Base-by-base conservation (phyloP, 64 coral and sea anemone genomes). In the Platygyra sinensis region DNA sequence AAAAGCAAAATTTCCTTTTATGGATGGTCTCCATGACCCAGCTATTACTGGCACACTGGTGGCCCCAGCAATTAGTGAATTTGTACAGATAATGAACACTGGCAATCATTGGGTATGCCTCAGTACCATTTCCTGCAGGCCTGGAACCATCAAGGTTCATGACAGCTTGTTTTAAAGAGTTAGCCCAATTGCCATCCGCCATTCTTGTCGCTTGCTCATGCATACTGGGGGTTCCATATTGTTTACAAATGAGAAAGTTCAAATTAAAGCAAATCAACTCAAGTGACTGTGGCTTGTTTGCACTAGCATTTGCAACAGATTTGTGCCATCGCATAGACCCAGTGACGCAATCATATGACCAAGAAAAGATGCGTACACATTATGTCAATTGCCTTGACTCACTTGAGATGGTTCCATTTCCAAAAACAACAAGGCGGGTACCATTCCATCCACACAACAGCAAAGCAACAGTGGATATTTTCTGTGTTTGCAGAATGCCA, bases 231-330 rank as follows among this genome's bases (percentile, higher is more conserved):
- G 75, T 72, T 79, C 85, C 55, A n/a, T 93, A 67, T 78, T 73
- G 4, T 93, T 93, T 87, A 33, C 78, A 52, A 93, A 93, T 88
- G 85, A 88, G 30, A 89, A 89, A 62, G 75, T 90, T 25, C 93
- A 95, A n/a, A n/a, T n/a, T n/a, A 86, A 75, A 61, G 69, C 94
- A 95, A 82, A 18, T 29, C 39, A 63, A 42, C 67, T 19, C 29
- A 18, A 85, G 67, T 80, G 94, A 95, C 82, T 88, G 89, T 95
- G 94, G 89, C 19, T 52, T 94, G 24, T 90, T 90, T 89, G 80
- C 87, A 16, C 69, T 86, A 15, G 87, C 92, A 65, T 87, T 91
- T 90, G 93, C 93, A 5, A 90, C 88, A 59, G 54, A 82, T 59
- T 38, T 38, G 36, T 38, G 36, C 36, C 36, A 38, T 38, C 76